Percentiles rank a stretch among this genome's conserved stretches.
Conservation (phyloP, 35 echinoderm and acorn worm species). For the Apostichopus californicus region DNA sequence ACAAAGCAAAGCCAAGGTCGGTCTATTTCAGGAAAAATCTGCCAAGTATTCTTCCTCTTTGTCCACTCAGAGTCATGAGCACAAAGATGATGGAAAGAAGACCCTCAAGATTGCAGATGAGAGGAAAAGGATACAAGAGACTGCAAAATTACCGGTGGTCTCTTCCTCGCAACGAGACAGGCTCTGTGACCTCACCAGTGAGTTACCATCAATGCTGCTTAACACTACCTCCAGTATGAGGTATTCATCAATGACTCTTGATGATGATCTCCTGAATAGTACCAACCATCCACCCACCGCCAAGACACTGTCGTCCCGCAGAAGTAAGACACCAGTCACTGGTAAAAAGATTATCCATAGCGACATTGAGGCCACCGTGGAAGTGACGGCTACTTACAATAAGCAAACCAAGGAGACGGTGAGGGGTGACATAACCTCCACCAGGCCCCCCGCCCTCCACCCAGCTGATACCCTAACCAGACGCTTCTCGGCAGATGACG, state of each 20-base stretch:
- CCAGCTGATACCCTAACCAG: neutral
- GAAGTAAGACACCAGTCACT: neutral
- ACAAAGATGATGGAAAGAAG: neutral
- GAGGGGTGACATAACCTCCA: neutral
- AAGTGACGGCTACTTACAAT: neutral
- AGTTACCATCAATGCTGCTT: constrained; percentile 14
- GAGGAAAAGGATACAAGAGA: neutral
- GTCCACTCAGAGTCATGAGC: neutral
- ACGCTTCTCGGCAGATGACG: constrained; percentile 3
- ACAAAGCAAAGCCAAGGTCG: constrained; percentile 16
- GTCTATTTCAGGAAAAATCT: constrained; percentile 10
- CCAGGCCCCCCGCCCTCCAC: neutral
- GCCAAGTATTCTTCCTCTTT: neutral
- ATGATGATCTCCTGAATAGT: constrained; percentile 46
- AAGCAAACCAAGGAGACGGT: neutral
- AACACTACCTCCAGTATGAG: constrained; percentile 38
- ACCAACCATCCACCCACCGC: neutral
- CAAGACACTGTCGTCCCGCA: neutral
- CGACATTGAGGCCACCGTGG: neutral
- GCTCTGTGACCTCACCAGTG: neutral
- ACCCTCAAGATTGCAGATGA: neutral
- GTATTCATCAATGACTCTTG: constrained; percentile 14
- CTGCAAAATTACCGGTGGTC: neutral
- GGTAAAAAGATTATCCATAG: neutral
- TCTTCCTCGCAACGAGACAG: neutral